These are phyloP conservation scores for Belonocnema kinseyi DNA, from an alignment of 1,140 invertebrate species.

Conservation along the genomic window DNA sequence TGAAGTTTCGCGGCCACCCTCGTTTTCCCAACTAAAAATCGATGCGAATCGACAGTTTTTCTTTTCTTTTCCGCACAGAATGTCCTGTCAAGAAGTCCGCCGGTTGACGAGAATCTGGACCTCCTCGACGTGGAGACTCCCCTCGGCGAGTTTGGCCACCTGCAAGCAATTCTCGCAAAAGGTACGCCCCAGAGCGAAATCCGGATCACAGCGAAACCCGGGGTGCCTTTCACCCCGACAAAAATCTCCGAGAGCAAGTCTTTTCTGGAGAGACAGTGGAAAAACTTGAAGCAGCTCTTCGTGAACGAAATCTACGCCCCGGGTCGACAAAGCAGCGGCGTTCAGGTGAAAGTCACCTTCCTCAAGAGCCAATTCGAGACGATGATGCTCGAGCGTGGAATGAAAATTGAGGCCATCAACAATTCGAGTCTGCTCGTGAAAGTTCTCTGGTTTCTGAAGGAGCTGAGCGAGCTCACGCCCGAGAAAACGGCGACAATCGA, in stretches of 20 bases:
- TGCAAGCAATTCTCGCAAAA: constrained; percentile 22
- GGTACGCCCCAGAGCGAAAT: constrained; percentile 16
- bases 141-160: neutral
- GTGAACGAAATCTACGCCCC: constrained; percentile 62
- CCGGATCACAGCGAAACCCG: neutral
- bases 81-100: constrained; percentile 49
- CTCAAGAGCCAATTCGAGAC: constrained; percentile 58
- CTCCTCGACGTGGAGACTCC: constrained; percentile 38
- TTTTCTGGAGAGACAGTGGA: constrained; percentile 59
- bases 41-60: no score
- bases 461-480: constrained; percentile 57
- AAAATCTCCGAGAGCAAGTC: constrained; percentile 7
- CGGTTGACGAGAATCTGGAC: constrained; percentile 53
- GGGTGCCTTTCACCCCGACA: neutral
- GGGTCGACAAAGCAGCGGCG: constrained; percentile 41
- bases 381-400: constrained; percentile 51
- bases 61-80: no score
- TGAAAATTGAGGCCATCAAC: constrained; percentile 36
- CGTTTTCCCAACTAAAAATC: no score
- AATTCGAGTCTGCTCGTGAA: constrained; percentile 43
- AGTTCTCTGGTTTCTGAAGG: constrained; percentile 64
- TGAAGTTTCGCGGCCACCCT: no score
- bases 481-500: constrained; percentile 48
- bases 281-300: constrained; percentile 60
- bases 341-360: constrained; percentile 54